Conservation (phyloP, 2,113 vertebrate species). For the Tretioscincus oriximinensis region DNA sequence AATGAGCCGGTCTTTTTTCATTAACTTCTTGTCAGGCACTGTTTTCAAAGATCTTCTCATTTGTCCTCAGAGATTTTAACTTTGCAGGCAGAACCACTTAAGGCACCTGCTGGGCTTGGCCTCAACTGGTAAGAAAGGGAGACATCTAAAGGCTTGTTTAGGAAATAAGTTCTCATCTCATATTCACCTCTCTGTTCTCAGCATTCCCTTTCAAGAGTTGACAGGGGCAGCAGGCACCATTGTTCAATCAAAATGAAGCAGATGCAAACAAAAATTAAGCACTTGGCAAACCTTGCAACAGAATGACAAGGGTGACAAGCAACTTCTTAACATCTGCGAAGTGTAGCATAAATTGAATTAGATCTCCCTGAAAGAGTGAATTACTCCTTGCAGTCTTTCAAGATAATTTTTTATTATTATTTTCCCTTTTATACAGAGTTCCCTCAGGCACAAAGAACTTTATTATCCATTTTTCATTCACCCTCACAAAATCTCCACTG, state of each 20-base stretch:
- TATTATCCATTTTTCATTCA: neutral
- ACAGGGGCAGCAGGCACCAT: neutral
- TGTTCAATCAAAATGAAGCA: neutral
- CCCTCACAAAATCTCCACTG: neutral
- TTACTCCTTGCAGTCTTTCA: neutral
- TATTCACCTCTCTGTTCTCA: neutral
- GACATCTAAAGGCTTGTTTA: slow-evolving; percentile 35
- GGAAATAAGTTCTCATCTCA: slow-evolving; percentile 8
- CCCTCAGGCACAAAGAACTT: neutral
- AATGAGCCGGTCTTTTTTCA: slow-evolving; percentile 40
- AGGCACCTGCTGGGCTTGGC: neutral
- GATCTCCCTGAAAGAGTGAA: neutral
- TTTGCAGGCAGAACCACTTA: neutral
- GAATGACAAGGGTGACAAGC: neutral
- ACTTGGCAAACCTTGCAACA: neutral
- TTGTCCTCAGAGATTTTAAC: slow-evolving; percentile 26
- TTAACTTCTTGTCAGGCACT: slow-evolving; percentile 44
- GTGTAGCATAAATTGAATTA: neutral
- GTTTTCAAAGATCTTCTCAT: slow-evolving; percentile 36
- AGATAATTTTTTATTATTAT: neutral
- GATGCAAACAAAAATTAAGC: slow-evolving; percentile 7
- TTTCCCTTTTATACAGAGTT: neutral
- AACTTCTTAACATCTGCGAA: neutral
- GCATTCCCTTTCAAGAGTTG: neutral
- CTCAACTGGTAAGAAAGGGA: slow-evolving; percentile 7